Conservation (phyloP, 2,888 invertebrate species). For the Laothoe populi region DNA sequence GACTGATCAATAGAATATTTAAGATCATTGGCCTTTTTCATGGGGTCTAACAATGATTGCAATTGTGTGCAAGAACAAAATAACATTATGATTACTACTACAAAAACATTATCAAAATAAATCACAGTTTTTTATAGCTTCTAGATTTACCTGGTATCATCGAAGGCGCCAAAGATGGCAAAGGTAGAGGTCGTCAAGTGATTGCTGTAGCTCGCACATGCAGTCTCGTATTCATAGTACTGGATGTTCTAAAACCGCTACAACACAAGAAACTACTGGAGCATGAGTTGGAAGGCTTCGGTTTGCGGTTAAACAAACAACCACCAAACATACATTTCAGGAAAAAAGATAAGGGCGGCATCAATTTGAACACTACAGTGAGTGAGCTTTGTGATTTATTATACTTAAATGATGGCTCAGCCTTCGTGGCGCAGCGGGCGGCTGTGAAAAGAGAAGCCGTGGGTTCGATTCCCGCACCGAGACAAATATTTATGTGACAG, state of each 20-base stretch:
- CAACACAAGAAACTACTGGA: constrained; percentile 98
- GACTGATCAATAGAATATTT: too few species aligned
- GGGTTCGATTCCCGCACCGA: too few species aligned
- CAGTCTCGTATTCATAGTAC: constrained; percentile 97
- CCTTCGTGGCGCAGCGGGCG: too few species aligned
- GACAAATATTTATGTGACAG: too few species aligned
- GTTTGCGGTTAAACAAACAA: constrained; percentile 96
- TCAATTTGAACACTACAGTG: constrained; percentile 97
- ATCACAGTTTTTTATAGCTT: constrained; percentile 83
- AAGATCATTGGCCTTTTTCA: too few species aligned
- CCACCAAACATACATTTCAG: constrained; percentile 98
- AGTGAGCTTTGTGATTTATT: constrained; percentile 44
- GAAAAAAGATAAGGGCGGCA: constrained; percentile 99
- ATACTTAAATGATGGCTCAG: too few species aligned
- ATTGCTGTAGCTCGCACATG: constrained; percentile 99
- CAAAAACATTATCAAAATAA: neutral
- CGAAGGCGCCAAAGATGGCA: constrained; percentile 99
- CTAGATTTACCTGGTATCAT: constrained; percentile 99
- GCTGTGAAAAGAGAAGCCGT: too few species aligned
- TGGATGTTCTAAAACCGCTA: constrained; percentile 98
- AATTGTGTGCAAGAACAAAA: too few species aligned
- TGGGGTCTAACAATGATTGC: too few species aligned
- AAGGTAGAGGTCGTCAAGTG: constrained; percentile 99
- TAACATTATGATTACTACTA: too few species aligned
- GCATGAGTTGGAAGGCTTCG: constrained; percentile 99